Base-by-base conservation (phyloP, 2,888 invertebrate species). In the Emmelina monodactyla region DNA sequence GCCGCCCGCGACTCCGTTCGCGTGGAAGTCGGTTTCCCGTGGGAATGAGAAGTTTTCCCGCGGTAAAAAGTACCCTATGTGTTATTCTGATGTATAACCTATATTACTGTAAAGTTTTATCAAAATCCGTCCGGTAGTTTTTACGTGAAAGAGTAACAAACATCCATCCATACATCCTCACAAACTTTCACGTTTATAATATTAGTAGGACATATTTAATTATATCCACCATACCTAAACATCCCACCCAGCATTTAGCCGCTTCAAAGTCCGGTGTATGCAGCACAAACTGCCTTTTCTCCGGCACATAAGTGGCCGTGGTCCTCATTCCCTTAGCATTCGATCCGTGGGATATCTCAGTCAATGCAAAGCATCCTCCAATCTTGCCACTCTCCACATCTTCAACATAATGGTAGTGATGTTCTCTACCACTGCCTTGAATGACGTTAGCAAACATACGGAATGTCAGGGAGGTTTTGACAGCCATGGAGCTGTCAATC, bases 171-270 rank as follows among this genome's bases (percentile, higher is more conserved):
- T n/a, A n/a, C n/a, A n/a, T n/a, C n/a, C n/a, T n/a, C n/a, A n/a
- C n/a, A n/a, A n/a, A n/a, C n/a, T n/a, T n/a, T n/a, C n/a, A n/a
- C n/a, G n/a, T n/a, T n/a, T n/a, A n/a, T n/a, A n/a, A n/a, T n/a
- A n/a, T n/a, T n/a, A n/a, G n/a, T n/a, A n/a, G n/a, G n/a, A n/a
- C n/a, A n/a, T n/a, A n/a, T n/a, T n/a, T n/a, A n/a, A n/a, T n/a
- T n/a, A n/a, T n/a, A n/a, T n/a, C n/a, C n/a, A n/a, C n/a, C n/a
- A n/a, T 53, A 82, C 88, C 88, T 44, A 88, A 62, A 43, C 87
- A 88, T 5, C 93, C 94, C 16, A 88, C 88, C 96, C 96, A 97
- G 59, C 91, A 93, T 70, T 97, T 96, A 3, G 93, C 92, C 0
- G 95, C 92, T 60, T 94, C 91, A 61, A 94, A 90, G 62, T 92